Base-by-base conservation (phyloP, 2,797 vertebrate genomes). In the Lutjanus argentimaculatus region DNA sequence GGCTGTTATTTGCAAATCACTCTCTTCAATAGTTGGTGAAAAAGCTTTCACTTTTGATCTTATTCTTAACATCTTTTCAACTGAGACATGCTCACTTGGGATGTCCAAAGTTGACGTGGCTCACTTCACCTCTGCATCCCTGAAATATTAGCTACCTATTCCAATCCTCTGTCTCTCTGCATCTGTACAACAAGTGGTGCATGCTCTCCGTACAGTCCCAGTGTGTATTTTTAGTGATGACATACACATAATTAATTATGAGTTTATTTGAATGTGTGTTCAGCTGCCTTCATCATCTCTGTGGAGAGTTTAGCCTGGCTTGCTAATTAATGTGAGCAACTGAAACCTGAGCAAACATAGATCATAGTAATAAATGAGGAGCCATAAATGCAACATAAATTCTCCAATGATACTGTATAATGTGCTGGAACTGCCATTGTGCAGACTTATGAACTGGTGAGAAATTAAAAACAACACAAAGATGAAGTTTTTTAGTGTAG, bases 301-400 rank as follows among this genome's bases (percentile, higher is more conserved):
- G 19, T 30, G 21, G 83, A 89, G 80, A 71, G 62, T 83, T 85
- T 78, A 61, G 65, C 48, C 66, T 15, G 49, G 40, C 53, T 86
- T 67, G 46, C 77, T 85, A 75, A 89, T 90, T 89, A 89, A 85
- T 79, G 42, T 68, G 40, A 88, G 72, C 67, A 69, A 67, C 66
- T 55, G 59, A 79, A 82, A 85, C 78, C 79, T 62, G 49, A 75
- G 52, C 72, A 86, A 88, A 89, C 67, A 80, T 67, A 72, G 67
- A 83, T 81, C 40, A 65, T 70, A 19, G 43, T 79, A 71, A 82
- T 77, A 63, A 73, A 80, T 1, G 30, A 78, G 42, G 4, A 69
- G 55, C 12, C 30, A 22, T 55, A 19, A 80, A 64, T 64, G 51
- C 63, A 55, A 36, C 59, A n/a, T 66, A 12, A 52, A 70, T 72